Conservation (phyloP, 2,888 invertebrate species). For the Xylocampa areola region DNA sequence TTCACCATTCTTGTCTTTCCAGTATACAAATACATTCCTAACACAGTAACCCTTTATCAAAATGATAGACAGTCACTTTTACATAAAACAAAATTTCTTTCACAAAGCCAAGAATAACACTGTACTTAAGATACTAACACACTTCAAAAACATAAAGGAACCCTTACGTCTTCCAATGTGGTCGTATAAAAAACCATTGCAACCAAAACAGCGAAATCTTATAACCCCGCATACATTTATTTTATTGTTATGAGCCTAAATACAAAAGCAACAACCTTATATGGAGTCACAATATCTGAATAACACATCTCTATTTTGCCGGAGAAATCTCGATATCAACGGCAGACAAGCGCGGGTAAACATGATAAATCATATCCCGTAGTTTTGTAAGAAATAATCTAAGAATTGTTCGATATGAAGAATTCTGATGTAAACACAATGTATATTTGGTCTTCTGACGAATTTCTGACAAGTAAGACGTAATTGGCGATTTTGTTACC, state of each 20-base stretch:
- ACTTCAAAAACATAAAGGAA: slow-evolving; percentile 48
- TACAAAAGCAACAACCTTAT: slow-evolving; percentile 57
- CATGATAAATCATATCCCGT: slow-evolving; percentile 72
- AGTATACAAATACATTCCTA: slow-evolving; percentile 26
- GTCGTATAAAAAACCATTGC: slow-evolving; percentile 55
- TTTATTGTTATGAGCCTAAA: slow-evolving; percentile 59
- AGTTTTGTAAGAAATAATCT: slow-evolving; percentile 61
- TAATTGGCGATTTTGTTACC: no score
- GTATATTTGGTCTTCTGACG: background rate
- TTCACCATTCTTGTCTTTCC: slow-evolving; percentile 2
- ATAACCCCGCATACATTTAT: slow-evolving; percentile 54
- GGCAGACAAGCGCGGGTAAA: slow-evolving; percentile 63
- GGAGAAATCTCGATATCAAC: slow-evolving; percentile 64
- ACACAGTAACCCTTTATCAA: slow-evolving; percentile 34
- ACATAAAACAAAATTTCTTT: slow-evolving; percentile 9
- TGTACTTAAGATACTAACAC: slow-evolving; percentile 36
- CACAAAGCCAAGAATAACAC: slow-evolving; percentile 39
- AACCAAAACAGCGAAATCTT: slow-evolving; percentile 56
- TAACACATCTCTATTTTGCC: slow-evolving; percentile 60
- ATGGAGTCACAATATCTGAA: slow-evolving; percentile 52
- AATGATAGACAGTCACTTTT: slow-evolving; percentile 30
- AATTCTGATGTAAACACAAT: slow-evolving; percentile 3
- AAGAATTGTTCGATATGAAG: slow-evolving; percentile 49
- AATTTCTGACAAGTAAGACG: background rate
- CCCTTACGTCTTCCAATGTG: slow-evolving; percentile 37